Percentiles rank a stretch among this genome's conserved stretches.
Conservation (phyloP, 1,140 invertebrate genomes). For the Drosophila ironensis region DNA sequence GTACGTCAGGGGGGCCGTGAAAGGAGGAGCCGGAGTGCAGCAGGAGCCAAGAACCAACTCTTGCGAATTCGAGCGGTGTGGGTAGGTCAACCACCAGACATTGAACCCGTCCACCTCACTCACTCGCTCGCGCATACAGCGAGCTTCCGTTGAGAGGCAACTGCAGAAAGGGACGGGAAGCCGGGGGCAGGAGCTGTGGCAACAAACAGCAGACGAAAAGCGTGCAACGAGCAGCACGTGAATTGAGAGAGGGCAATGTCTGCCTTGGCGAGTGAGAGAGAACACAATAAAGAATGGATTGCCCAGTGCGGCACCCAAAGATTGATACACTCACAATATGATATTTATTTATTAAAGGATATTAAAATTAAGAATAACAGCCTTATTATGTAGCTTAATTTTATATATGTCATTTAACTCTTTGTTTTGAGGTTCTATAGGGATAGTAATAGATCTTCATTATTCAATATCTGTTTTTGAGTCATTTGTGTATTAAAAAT, state of each 20-base stretch:
- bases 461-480: too few relatives aligned
- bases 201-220: constrained; percentile 30
- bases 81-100: constrained; percentile 81
- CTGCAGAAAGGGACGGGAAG: constrained; percentile 11
- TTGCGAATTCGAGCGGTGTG: constrained; percentile 56
- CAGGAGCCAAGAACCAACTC: constrained; percentile 19
- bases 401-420: too few relatives aligned
- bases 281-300: neutral
- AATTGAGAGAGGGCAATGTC: constrained; percentile 26
- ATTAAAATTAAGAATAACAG: too few relatives aligned
- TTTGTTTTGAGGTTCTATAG: too few relatives aligned
- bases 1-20: constrained; percentile 14
- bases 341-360: too few relatives aligned
- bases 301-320: neutral
- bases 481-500: too few relatives aligned
- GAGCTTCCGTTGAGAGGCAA: constrained; percentile 35
- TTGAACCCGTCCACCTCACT: constrained; percentile 51
- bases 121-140: constrained; percentile 1
- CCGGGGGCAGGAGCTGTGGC: constrained; percentile 39
- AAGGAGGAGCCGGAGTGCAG: constrained; percentile 15
- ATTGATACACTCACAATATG: neutral
- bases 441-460: too few relatives aligned
- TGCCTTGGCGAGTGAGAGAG: constrained; percentile 24
- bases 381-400: too few relatives aligned
- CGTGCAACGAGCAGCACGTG: constrained; percentile 39